Conservation (phyloP, 2,888 invertebrate genomes). For the Dicranocentrus wangi region DNA sequence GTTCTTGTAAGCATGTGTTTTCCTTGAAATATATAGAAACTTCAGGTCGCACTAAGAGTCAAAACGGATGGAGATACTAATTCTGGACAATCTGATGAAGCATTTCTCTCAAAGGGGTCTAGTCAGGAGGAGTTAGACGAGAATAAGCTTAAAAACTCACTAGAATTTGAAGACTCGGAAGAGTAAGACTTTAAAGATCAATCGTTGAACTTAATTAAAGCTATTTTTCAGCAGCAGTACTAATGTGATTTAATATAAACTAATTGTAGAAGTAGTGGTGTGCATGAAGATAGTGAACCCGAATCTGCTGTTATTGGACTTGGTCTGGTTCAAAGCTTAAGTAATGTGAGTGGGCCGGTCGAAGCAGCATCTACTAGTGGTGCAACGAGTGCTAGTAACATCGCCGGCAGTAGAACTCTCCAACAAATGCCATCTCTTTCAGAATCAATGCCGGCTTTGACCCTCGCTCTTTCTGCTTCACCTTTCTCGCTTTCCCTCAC, state of each 20-base stretch:
- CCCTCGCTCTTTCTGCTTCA: constrained; percentile 65
- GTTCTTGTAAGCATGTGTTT: background rate
- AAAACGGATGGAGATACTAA: constrained; percentile 74
- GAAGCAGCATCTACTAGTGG: constrained; percentile 14
- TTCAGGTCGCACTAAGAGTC: constrained; percentile 62
- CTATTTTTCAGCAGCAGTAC: background rate
- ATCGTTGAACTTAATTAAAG: constrained; percentile 1
- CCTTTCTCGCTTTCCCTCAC: constrained; percentile 61
- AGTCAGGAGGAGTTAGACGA: constrained; percentile 78
- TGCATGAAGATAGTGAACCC: constrained; percentile 78
- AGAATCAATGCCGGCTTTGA: constrained; percentile 69
- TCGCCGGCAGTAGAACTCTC: constrained; percentile 24
- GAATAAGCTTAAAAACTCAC: constrained; percentile 70
- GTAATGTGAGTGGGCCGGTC: constrained; percentile 57
- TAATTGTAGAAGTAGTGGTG: constrained; percentile 78
- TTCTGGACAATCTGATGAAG: constrained; percentile 78
- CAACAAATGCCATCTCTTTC: constrained; percentile 62
- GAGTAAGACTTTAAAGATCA: too few species aligned
- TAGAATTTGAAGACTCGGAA: constrained; percentile 74
- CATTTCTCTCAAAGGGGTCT: constrained; percentile 77
- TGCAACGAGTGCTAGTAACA: constrained; percentile 13
- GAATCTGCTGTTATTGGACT: constrained; percentile 74
- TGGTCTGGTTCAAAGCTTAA: constrained; percentile 53
- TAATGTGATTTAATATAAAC: background rate
- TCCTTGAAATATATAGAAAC: constrained; percentile 57